phyloP scores from a whole-genome alignment of 1,140 invertebrate species.

The Drosophila persimilis region DNA sequence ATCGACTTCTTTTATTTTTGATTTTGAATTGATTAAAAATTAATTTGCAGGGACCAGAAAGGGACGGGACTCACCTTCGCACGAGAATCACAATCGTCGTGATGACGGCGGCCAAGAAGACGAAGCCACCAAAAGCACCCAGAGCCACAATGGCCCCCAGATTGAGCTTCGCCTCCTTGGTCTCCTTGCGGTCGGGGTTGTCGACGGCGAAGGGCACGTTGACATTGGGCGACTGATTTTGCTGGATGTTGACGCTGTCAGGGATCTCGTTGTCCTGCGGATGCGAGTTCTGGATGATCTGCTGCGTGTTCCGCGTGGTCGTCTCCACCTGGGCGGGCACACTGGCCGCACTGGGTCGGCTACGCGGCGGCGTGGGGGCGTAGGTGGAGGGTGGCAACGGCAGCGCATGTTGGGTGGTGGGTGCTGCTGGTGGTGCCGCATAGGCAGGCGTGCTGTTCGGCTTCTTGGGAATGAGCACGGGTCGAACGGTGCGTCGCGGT shows the following conservation, averaged over 20 bases:
- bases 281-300: constrained; percentile 87
- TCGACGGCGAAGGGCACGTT: constrained; percentile 89
- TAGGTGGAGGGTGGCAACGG: constrained; percentile 50
- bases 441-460: constrained; percentile 64
- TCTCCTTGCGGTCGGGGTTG: constrained; percentile 86
- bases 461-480: constrained; percentile 76
- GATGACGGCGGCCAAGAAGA: constrained; percentile 94
- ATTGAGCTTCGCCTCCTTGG: constrained; percentile 90
- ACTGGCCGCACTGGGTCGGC: constrained; percentile 31
- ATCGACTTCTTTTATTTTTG: constrained; percentile 17
- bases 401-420: constrained; percentile 40
- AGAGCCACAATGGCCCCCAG: constrained; percentile 94
- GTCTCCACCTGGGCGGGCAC: constrained; percentile 52
- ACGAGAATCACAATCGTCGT: constrained; percentile 95
- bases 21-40: constrained; percentile 21
- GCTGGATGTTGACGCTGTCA: constrained; percentile 83
- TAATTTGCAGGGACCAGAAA: neutral
- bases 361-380: constrained; percentile 47
- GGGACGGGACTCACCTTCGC: constrained; percentile 88
- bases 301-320: constrained; percentile 75
- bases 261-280: constrained; percentile 86
- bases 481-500: constrained; percentile 70
- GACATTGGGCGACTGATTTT: constrained; percentile 85
- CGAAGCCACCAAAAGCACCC: constrained; percentile 94
- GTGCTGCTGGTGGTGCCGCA: constrained; percentile 32